Evolutionary conservation across 2,797 vertebrate genomes (phyloP), one percentile per base, ranked within the genome.

Genomic region (Ambastaia sidthimunki): DNA sequence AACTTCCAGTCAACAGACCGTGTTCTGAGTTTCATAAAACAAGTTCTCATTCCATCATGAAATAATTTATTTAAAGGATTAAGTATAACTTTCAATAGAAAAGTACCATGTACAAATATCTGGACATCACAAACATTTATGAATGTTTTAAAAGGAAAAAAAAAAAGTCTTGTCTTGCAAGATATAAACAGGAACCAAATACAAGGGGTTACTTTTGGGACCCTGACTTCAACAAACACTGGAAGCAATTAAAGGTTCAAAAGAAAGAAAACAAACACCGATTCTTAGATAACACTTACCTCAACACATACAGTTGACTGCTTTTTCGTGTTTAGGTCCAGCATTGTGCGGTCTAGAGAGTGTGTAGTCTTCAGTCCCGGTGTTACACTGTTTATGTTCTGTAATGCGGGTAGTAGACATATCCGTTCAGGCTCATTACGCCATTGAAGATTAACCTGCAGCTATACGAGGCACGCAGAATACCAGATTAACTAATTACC

Each of bases 401-500:
- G 85, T 86, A 89, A 41, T 84, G 80, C 74, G 86, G 84, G 88
- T 90, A 88, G 88, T 89, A 90, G 87, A 88, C 84, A 48, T 41
- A 62, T 67, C 37, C 23, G 71, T 82, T 75, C 85, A 93, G 92
- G 90, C 91, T 89, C 82, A 86, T 93, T 92, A 93, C 71, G 82
- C 78, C 86, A 91, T 89, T 90, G 82, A 89, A 91, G 91, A 92
- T 93, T 91, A 94, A 85, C 87, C 85, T 25, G 37, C 85, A 88
- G 86, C 86, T 89, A 77, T 87, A 90, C 90, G 84, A 82, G 78
- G 41, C 67, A 79, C 75, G 79, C 50, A 71, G 82, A 85, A 92
- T 4, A 41, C 3, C 80, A 86, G 93, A 93, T 94, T 93, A 93
- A 89, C 86, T 92, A 91, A 93, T 93, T 92, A 83, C 44, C 18